Conservation (phyloP, 2,797 vertebrate genomes). For the Liparis tanakae region DNA sequence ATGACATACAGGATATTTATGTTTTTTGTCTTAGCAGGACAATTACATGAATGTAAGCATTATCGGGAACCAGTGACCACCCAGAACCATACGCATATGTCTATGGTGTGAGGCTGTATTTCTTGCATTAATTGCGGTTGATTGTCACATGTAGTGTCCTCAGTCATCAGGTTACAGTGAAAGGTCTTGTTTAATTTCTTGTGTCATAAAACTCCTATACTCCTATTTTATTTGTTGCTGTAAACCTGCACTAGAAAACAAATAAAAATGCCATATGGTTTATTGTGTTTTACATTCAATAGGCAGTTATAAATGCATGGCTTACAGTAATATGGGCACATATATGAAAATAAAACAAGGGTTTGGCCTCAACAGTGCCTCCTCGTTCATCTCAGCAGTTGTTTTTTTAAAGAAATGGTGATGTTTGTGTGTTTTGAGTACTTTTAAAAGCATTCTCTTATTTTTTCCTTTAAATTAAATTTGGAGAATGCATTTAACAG, state of each 20-base stretch:
- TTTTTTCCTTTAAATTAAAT: constrained; percentile 38
- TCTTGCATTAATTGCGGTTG: constrained; percentile 56
- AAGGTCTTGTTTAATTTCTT: constrained; percentile 78
- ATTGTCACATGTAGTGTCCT: constrained; percentile 80
- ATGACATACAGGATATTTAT: background rate
- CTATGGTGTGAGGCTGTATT: constrained; percentile 32
- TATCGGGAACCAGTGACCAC: background rate
- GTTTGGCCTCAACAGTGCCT: constrained; percentile 24
- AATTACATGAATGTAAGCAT: background rate
- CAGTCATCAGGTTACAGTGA: constrained; percentile 75
- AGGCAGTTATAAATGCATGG: constrained; percentile 65
- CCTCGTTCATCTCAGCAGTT: constrained; percentile 28
- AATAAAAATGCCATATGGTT: constrained; percentile 83
- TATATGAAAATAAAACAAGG: constrained; percentile 53
- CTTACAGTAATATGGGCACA: constrained; percentile 67
- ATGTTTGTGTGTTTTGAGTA: constrained; percentile 15
- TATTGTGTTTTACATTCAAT: constrained; percentile 74
- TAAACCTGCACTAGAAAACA: constrained; percentile 77
- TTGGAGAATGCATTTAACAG: constrained; percentile 23
- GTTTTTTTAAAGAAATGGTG: background rate
- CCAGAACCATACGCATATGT: background rate
- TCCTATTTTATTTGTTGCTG: constrained; percentile 80
- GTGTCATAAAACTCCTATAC: constrained; percentile 81
- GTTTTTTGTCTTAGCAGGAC: background rate
- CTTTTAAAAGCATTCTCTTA: constrained; percentile 25